Percentiles rank a stretch among this genome's conserved stretches.
These are phyloP conservation scores for Bombus waltoni DNA, from an alignment of 1,140 invertebrate species.

Conservation along the genomic window DNA sequence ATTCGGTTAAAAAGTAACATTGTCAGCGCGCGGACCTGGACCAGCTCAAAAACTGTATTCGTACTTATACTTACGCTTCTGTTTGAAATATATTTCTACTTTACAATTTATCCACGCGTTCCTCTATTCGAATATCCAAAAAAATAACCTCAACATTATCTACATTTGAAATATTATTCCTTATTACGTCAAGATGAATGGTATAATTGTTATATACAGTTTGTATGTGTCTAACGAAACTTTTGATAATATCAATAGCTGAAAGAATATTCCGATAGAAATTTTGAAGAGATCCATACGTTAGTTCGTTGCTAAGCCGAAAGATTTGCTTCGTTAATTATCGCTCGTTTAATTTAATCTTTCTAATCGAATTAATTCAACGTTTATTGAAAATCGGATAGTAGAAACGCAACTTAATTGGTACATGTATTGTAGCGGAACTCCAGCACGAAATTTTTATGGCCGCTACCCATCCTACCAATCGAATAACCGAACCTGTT, in stretches of 20 bases:
- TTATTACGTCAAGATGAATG: neutral
- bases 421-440: neutral
- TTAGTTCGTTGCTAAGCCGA: neutral
- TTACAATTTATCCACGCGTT: no score
- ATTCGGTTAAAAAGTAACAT: no score
- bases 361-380: neutral
- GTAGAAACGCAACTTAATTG: neutral
- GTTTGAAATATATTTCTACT: no score
- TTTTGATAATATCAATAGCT: no score
- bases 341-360: neutral
- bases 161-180: neutral
- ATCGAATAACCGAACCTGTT: slow-evolving; percentile 5
- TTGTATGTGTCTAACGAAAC: no score
- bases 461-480: neutral
- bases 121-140: no score
- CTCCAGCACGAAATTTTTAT: neutral
- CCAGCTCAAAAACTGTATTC: no score
- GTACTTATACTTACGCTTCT: no score
- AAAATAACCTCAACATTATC: no score
- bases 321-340: neutral
- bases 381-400: neutral
- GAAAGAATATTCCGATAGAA: neutral
- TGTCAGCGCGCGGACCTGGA: no score
- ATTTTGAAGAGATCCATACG: neutral
- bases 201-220: no score